Evolutionary conservation across 2,797 vertebrate species (phyloP).

Genomic region (Schizothorax lantsangensis): DNA sequence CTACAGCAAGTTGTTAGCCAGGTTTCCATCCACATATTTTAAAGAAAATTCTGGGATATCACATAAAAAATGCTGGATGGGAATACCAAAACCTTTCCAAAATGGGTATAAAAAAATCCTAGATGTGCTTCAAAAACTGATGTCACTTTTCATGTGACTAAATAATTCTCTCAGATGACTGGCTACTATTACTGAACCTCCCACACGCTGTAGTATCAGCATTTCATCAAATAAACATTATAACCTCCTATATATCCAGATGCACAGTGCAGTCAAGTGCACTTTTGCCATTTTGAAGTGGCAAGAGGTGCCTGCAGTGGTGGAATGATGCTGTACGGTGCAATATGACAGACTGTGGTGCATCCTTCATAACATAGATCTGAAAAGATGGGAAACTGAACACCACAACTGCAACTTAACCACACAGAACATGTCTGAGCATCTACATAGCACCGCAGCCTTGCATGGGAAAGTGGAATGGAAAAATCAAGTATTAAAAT

Average conservation of each 20-base stretch:
- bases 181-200: neutral
- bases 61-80: neutral
- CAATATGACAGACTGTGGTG: neutral
- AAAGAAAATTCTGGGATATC: neutral
- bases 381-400: neutral
- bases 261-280: neutral
- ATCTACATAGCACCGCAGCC: constrained; percentile 7
- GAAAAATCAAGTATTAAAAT: neutral
- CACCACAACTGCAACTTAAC: neutral
- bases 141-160: neutral
- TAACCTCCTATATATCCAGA: neutral
- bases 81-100: neutral
- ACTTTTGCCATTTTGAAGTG: neutral
- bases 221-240: neutral
- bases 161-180: neutral
- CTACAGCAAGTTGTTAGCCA: neutral
- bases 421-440: neutral
- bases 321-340: neutral
- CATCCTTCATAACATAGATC: neutral
- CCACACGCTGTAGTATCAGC: neutral
- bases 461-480: neutral
- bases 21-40: neutral
- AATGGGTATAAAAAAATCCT: neutral
- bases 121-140: neutral
- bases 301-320: neutral